Percentiles rank a stretch among this genome's conserved stretches.
phyloP scores from a whole-genome alignment of 1,140 invertebrate genomes.

The Hypothenemus hampei region DNA sequence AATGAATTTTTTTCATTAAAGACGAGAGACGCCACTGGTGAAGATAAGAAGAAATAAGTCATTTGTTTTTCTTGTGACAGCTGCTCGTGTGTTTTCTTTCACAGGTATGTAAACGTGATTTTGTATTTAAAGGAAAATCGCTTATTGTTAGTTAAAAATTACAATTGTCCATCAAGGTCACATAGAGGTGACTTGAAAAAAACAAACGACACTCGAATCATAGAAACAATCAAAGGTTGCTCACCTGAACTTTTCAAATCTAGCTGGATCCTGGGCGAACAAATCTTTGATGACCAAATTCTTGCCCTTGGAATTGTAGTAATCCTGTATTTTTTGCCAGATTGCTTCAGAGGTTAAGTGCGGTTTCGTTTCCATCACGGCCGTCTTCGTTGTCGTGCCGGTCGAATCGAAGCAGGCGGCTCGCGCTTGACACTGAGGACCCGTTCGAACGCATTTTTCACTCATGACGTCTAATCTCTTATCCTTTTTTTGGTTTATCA shows the following conservation, averaged over 20 bases:
- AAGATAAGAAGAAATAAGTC: too few species aligned
- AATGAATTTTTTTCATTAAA: too few species aligned
- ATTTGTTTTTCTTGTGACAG: too few species aligned
- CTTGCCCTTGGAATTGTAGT: constrained; percentile 59
- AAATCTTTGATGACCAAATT: constrained; percentile 73
- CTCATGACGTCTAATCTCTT: constrained; percentile 6
- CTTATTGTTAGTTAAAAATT: too few species aligned
- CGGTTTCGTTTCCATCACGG: constrained; percentile 29
- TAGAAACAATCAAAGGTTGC: constrained; percentile 5
- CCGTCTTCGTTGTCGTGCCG: not conserved
- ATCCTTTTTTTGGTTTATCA: too few species aligned
- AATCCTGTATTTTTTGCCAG: constrained; percentile 68
- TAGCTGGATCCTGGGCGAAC: constrained; percentile 67
- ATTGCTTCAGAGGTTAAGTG: constrained; percentile 58
- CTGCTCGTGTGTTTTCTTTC: too few species aligned
- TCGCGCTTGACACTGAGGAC: constrained; percentile 24
- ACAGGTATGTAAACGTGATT: too few species aligned
- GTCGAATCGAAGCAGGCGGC: constrained; percentile 1
- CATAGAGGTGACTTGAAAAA: constrained; percentile 33
- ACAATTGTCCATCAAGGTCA: constrained; percentile 29
- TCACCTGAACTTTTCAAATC: constrained; percentile 81
- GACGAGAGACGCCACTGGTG: too few species aligned
- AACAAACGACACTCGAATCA: not conserved
- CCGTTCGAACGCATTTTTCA: constrained; percentile 20
- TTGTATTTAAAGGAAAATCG: too few species aligned